Percentiles rank a stretch among this genome's conserved stretches.
These are phyloP conservation scores for Lacanobia wlatinum DNA, from an alignment of 2,888 invertebrate genomes.

Conservation along the genomic window DNA sequence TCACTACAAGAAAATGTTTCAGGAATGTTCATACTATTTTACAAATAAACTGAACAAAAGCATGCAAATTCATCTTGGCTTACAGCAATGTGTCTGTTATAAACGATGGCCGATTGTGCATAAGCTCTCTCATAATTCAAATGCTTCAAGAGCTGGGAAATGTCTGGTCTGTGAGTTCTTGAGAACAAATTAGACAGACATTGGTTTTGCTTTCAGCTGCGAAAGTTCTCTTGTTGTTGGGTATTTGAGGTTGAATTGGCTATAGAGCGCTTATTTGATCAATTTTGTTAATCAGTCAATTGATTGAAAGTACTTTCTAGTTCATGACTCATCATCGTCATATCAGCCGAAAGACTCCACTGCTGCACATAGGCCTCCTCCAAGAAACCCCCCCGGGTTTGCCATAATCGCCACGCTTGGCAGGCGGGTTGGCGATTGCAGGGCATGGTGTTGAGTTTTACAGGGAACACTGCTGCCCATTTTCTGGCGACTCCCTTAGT, in stretches of 20 bases:
- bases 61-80: conserved; percentile 29
- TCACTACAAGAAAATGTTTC: conserved; percentile 1
- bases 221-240: conserved; percentile 6
- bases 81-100: conserved; percentile 31
- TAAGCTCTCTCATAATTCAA: conserved; percentile 46
- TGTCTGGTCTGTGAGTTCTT: conserved; percentile 28
- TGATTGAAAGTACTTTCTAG: no score
- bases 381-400: no score
- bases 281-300: not conserved
- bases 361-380: no score
- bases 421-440: no score
- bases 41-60: conserved; percentile 45
- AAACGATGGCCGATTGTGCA: conserved; percentile 37
- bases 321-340: no score
- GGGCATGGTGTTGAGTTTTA: no score
- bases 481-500: no score
- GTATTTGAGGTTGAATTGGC: not conserved
- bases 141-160: conserved; percentile 32
- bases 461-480: no score
- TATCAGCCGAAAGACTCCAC: no score
- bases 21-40: conserved; percentile 13
- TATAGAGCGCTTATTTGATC: not conserved
- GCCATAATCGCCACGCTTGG: no score
- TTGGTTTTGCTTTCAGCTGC: conserved; percentile 38
- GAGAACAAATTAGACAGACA: conserved; percentile 54